Evolutionary conservation across 2,888 invertebrate species (phyloP).

Genomic region (Protonemura montana): DNA sequence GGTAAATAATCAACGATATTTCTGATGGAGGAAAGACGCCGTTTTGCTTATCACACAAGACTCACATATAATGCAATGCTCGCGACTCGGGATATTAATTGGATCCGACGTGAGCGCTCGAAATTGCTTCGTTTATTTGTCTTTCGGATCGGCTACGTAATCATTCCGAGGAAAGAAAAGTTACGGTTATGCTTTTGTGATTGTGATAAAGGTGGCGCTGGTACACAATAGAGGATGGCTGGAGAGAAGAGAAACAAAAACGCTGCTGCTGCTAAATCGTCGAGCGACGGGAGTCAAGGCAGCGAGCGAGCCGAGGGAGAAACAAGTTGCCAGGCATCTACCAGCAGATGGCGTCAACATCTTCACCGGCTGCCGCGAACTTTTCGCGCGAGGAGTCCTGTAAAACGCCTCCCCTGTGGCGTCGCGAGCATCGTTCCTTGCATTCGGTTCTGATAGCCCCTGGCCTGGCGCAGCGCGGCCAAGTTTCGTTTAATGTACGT

Average conservation of each 20-base stretch:
- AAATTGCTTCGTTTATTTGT: neutral
- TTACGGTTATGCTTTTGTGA: neutral
- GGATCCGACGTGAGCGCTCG: neutral
- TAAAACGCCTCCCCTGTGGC: neutral
- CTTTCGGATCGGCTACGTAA: neutral
- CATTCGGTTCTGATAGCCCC: neutral
- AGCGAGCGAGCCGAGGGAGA: neutral
- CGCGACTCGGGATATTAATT: neutral
- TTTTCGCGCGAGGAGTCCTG: neutral
- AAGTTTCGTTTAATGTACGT: conserved; percentile 2
- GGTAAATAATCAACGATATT: neutral
- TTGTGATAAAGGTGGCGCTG: neutral
- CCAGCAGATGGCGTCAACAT: neutral
- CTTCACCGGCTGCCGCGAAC: too few species aligned
- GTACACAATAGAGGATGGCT: neutral
- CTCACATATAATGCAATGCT: neutral
- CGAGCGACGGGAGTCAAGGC: neutral
- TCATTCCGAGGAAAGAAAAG: neutral
- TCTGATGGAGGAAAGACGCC: neutral
- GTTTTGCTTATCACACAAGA: conserved; percentile 2
- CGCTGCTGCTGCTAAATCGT: neutral
- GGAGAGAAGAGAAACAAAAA: neutral
- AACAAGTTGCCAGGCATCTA: neutral
- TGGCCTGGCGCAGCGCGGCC: neutral
- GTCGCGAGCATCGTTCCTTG: neutral